These are phyloP conservation scores for Drosophila infuscata DNA, from an alignment of 2,888 invertebrate species.

Conservation along the genomic window DNA sequence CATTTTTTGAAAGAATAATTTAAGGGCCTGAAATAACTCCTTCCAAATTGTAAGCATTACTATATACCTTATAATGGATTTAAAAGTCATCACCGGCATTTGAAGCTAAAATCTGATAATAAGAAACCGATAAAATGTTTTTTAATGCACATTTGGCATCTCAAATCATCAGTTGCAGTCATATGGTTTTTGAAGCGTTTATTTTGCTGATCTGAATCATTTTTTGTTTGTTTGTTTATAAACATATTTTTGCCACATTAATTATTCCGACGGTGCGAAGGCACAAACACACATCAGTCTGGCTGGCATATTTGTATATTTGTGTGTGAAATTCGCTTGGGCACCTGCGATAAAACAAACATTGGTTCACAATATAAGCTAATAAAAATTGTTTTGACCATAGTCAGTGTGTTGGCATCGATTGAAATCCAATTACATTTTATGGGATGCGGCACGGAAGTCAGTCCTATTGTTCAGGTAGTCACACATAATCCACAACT, in stretches of 20 bases:
- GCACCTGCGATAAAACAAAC: slow-evolving; percentile 22
- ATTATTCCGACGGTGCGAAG: slow-evolving; percentile 41
- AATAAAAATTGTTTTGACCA: slow-evolving; percentile 61
- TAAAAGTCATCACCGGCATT: too few relatives aligned
- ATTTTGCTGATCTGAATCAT: slow-evolving; percentile 2
- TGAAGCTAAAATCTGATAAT: neutral
- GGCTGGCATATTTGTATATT: slow-evolving; percentile 18
- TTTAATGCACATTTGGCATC: slow-evolving; percentile 4
- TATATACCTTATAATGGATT: neutral
- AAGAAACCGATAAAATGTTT: neutral
- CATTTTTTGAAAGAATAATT: neutral
- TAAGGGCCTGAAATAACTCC: neutral
- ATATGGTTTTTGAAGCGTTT: slow-evolving; percentile 4
- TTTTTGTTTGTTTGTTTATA: slow-evolving; percentile 60
- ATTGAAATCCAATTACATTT: slow-evolving; percentile 68
- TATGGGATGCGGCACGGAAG: neutral
- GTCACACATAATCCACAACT: slow-evolving; percentile 32
- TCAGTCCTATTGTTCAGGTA: slow-evolving; percentile 28
- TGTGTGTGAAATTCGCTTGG: slow-evolving; percentile 14
- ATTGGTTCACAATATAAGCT: slow-evolving; percentile 42
- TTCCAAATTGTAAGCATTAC: neutral
- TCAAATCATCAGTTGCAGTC: neutral
- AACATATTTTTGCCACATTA: slow-evolving; percentile 54
- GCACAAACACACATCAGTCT: neutral
- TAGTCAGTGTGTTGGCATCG: slow-evolving; percentile 31